Conservation (phyloP, 2,797 vertebrate genomes). For the Enteromius viviparus region DNA sequence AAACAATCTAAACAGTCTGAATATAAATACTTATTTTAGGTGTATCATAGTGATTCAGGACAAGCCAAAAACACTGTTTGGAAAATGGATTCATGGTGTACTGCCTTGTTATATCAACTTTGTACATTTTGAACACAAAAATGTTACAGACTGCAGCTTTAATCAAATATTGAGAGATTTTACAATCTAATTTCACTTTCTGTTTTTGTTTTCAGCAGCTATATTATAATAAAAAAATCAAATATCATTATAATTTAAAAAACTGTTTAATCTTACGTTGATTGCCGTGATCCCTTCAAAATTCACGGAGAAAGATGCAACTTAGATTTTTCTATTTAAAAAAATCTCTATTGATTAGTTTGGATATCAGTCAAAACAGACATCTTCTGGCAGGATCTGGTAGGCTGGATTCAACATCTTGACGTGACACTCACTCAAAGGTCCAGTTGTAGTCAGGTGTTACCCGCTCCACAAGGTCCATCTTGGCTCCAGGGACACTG, state of each 20-base stretch:
- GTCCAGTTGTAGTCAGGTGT: conserved; percentile 95
- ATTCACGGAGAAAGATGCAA: background rate
- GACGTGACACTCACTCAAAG: conserved; percentile 83
- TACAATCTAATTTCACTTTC: background rate
- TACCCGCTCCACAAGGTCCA: conserved; percentile 89
- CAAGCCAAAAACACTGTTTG: no score
- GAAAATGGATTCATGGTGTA: no score
- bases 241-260: background rate
- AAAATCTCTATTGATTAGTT: background rate
- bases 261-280: background rate
- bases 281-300: background rate
- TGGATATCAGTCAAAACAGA: background rate
- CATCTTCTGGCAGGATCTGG: background rate
- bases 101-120: no score
- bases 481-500: conserved; percentile 90
- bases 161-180: background rate
- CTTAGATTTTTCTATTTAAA: background rate
- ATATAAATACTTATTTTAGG: no score
- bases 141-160: background rate
- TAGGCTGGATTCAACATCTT: background rate
- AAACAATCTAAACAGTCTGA: no score
- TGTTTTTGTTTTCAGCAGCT: background rate
- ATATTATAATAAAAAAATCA: background rate
- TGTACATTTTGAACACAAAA: no score
- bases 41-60: no score